These are phyloP conservation scores for Luffia ferchaultella DNA, from an alignment of 2,888 invertebrate species.

Conservation along the genomic window DNA sequence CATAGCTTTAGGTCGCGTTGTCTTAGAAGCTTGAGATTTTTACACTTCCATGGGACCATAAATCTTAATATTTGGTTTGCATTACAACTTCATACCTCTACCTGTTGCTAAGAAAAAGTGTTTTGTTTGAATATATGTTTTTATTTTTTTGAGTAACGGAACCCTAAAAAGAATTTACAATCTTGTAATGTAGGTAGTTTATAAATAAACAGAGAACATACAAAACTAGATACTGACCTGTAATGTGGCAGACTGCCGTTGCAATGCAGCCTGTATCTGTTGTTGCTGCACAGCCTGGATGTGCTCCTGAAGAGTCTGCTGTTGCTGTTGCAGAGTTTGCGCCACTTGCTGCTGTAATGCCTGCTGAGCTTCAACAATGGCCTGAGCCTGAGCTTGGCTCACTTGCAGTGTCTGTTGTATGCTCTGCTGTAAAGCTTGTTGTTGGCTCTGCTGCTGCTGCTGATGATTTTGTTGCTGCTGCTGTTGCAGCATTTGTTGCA, in stretches of 20 bases:
- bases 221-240: constrained; percentile 28
- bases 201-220: too few species aligned
- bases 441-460: constrained; percentile 34
- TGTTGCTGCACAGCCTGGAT: constrained; percentile 56
- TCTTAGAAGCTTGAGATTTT: too few species aligned
- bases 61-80: too few species aligned
- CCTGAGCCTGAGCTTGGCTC: constrained; percentile 54
- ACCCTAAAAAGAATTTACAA: too few species aligned
- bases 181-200: too few species aligned
- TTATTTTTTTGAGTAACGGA: too few species aligned
- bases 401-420: constrained; percentile 50
- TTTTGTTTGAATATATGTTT: too few species aligned
- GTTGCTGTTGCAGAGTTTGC: constrained; percentile 43
- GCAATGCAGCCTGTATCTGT: constrained; percentile 56
- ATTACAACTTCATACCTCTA: too few species aligned
- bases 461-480: constrained; percentile 26
- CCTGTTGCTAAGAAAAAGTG: too few species aligned
- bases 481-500: constrained; percentile 28
- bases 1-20: too few species aligned
- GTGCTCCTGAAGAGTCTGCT: constrained; percentile 52
- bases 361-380: constrained; percentile 46
- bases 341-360: constrained; percentile 55
- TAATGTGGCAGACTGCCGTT: constrained; percentile 51
- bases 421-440: constrained; percentile 37
- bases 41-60: too few species aligned